These are phyloP conservation scores for Drosophila seguyi DNA, from an alignment of 1,140 invertebrate genomes.

Conservation along the genomic window DNA sequence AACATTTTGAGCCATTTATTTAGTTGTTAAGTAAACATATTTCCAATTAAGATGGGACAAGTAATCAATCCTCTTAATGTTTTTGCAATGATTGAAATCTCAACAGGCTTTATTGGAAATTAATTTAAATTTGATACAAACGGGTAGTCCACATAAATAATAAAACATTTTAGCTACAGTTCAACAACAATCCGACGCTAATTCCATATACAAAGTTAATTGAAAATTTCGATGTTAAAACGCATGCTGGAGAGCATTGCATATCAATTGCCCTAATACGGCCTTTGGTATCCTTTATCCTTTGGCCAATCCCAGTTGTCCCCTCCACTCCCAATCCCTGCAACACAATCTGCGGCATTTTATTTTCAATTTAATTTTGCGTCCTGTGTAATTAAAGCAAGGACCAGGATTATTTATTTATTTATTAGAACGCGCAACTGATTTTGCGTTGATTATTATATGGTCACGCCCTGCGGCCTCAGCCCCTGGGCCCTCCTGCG, in stretches of 20 bases:
- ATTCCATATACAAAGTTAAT: slow-evolving; percentile 29
- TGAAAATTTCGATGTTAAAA: slow-evolving; percentile 25
- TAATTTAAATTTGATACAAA: slow-evolving; percentile 8
- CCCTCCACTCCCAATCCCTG: not conserved
- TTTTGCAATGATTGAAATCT: not conserved
- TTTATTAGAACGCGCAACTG: slow-evolving; percentile 80
- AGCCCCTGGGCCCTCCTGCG: not conserved
- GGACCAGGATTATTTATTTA: slow-evolving; percentile 71
- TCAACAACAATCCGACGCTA: slow-evolving; percentile 10
- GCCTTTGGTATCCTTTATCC: slow-evolving; percentile 46
- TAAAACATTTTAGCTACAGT: slow-evolving; percentile 15
- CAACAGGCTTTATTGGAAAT: not conserved
- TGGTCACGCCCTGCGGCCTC: slow-evolving; percentile 45
- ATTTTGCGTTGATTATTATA: slow-evolving; percentile 81
- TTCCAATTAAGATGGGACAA: not conserved
- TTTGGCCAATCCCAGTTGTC: slow-evolving; percentile 19
- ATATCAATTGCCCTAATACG: slow-evolving; percentile 22
- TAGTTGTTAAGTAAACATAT: not conserved
- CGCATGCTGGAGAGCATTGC: slow-evolving; percentile 3
- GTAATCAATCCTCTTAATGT: not conserved
- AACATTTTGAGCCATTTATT: not conserved
- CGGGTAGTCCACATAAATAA: slow-evolving; percentile 8
- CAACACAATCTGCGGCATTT: slow-evolving; percentile 69
- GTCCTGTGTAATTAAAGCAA: slow-evolving; percentile 79
- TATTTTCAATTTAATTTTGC: slow-evolving; percentile 81